Conservation (phyloP, 2,888 invertebrate species). For the Notodromas monacha region DNA sequence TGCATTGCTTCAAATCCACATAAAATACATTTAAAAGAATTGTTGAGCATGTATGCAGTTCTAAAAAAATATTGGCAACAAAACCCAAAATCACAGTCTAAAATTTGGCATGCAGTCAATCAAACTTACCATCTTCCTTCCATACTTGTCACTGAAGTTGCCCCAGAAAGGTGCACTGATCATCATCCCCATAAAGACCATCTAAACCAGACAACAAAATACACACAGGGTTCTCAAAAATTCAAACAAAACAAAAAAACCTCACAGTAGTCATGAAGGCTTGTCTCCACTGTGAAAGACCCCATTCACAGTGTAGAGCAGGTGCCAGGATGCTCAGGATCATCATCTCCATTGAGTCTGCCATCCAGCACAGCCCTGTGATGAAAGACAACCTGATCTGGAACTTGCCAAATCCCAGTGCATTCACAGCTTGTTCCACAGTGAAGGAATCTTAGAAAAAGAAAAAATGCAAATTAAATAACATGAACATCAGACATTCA, state of each 20-base stretch:
- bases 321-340: slow-evolving; percentile 72
- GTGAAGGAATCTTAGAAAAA: background rate
- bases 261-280: slow-evolving; percentile 58
- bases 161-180: slow-evolving; percentile 83
- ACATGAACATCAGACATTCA: too few relatives aligned
- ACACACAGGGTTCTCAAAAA: slow-evolving; percentile 5
- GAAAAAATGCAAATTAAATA: too few relatives aligned
- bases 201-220: slow-evolving; percentile 15
- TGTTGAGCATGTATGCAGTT: too few relatives aligned
- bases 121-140: slow-evolving; percentile 47
- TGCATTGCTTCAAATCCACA: too few relatives aligned
- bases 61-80: too few relatives aligned
- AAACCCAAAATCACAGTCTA: too few relatives aligned
- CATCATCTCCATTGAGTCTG: slow-evolving; percentile 95
- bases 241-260: slow-evolving; percentile 6
- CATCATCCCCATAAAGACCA: slow-evolving; percentile 87
- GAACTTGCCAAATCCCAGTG: slow-evolving; percentile 56
- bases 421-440: slow-evolving; percentile 29
- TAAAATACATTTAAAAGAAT: too few relatives aligned
- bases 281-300: slow-evolving; percentile 58
- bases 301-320: slow-evolving; percentile 77
- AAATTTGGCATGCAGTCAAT: too few relatives aligned
- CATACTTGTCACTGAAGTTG: slow-evolving; percentile 66
- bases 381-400: slow-evolving; percentile 54
- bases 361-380: slow-evolving; percentile 74